Evolutionary conservation across 92 coral and sea anemone species (phyloP).

Genomic region (Actinernus sp.): DNA sequence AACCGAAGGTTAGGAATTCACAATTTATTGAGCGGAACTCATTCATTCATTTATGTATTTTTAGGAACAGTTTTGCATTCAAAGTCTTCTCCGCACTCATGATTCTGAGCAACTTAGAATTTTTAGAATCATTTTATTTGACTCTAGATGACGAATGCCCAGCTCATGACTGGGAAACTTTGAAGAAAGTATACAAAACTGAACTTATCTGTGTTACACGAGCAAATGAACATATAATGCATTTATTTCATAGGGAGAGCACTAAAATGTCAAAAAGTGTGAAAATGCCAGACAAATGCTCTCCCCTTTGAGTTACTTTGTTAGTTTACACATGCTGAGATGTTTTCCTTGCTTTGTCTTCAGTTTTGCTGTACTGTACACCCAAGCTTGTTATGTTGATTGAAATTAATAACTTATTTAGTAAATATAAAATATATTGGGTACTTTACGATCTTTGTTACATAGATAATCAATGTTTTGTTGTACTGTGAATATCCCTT

Average conservation of each 20-base stretch:
- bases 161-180: constrained; percentile 27
- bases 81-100: constrained; percentile 24
- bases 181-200: constrained; percentile 15
- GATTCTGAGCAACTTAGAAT: constrained; percentile 26
- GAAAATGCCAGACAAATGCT: neutral
- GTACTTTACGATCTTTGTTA: constrained; percentile 2
- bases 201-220: constrained; percentile 15
- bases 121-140: constrained; percentile 29
- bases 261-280: neutral
- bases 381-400: neutral
- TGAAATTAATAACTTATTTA: constrained; percentile 2
- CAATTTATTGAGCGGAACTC: no score
- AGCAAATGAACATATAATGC: constrained; percentile 13
- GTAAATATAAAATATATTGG: constrained; percentile 16
- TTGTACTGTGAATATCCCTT: constrained; percentile 6
- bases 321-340: neutral
- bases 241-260: constrained; percentile 8
- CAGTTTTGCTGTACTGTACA: no score
- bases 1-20: no score
- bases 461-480: constrained; percentile 17
- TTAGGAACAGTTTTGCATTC: no score
- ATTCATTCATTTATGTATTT: no score
- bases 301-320: neutral
- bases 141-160: constrained; percentile 36
- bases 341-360: neutral